Percentiles rank a stretch among this genome's conserved stretches.
Evolutionary conservation across 1,140 invertebrate genomes (phyloP).

Genomic region (Mesaphorura yosii): DNA sequence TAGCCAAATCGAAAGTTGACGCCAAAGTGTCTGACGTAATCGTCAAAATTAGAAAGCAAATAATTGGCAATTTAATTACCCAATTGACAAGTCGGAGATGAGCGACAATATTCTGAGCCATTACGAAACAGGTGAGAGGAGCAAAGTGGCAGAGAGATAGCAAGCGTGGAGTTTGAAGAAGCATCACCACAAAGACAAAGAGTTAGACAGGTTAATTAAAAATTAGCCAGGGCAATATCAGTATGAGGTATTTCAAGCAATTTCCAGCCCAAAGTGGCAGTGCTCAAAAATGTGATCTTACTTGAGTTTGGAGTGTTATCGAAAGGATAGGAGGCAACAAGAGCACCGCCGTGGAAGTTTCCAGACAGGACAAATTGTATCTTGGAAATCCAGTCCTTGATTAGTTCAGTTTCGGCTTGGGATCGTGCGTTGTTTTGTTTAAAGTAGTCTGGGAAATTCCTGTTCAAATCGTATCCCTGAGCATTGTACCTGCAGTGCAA

Average conservation of each 20-base stretch:
- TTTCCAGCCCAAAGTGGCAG: too few species aligned
- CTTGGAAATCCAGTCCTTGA: conserved; percentile 85
- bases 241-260: too few species aligned
- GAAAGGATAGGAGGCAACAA: conserved; percentile 84
- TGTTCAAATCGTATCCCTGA: conserved; percentile 73
- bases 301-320: conserved; percentile 82
- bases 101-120: not conserved
- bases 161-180: too few species aligned
- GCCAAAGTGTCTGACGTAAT: too few species aligned
- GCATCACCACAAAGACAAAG: too few species aligned
- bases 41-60: too few species aligned
- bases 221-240: too few species aligned
- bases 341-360: conserved; percentile 78
- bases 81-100: conserved; percentile 2
- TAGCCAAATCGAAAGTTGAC: too few species aligned
- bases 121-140: not conserved
- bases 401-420: conserved; percentile 84
- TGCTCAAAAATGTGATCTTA: conserved; percentile 57
- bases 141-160: too few species aligned
- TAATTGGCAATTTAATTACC: too few species aligned
- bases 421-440: conserved; percentile 67
- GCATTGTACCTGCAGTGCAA: conserved; percentile 80
- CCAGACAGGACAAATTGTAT: conserved; percentile 85
- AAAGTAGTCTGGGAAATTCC: conserved; percentile 87
- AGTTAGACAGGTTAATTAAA: too few species aligned